Conservation (phyloP, 2,797 vertebrate genomes). For the Karalla daura region DNA sequence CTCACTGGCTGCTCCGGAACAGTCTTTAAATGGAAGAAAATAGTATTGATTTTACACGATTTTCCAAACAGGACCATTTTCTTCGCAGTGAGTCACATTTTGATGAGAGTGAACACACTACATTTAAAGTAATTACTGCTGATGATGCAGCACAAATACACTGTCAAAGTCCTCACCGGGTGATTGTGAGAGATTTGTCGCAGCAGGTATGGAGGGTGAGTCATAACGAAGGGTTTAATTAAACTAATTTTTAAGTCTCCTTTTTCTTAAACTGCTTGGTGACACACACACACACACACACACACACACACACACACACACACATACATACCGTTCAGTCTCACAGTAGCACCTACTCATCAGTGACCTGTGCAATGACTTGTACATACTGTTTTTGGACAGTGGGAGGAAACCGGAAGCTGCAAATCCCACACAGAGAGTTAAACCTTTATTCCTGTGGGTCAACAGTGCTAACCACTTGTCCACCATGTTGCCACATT, state of each 20-base stretch:
- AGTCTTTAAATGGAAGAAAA: conserved; percentile 14
- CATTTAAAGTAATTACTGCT: conserved; percentile 9
- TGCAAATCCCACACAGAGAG: too few relatives aligned
- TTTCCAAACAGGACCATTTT: conserved; percentile 9
- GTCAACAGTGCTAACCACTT: too few relatives aligned
- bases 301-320: too few relatives aligned
- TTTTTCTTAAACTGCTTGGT: not conserved
- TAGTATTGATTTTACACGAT: conserved; percentile 15
- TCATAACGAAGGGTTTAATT: not conserved
- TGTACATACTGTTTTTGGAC: too few relatives aligned
- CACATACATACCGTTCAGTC: too few relatives aligned
- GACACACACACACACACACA: too few relatives aligned
- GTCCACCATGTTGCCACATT: too few relatives aligned
- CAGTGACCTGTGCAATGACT: too few relatives aligned
- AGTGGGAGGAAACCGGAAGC: too few relatives aligned
- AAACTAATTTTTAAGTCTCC: not conserved
- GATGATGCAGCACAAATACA: conserved; percentile 1
- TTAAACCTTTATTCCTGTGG: too few relatives aligned
- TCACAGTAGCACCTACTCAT: too few relatives aligned
- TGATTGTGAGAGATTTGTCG: conserved; percentile 11
- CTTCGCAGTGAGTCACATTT: not conserved
- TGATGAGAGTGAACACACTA: not conserved
- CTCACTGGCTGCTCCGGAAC: not conserved
- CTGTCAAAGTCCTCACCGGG: conserved; percentile 4
- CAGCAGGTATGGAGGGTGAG: not conserved